Base-by-base conservation (phyloP, 2,888 invertebrate genomes). In the Creontiades dilutus region DNA sequence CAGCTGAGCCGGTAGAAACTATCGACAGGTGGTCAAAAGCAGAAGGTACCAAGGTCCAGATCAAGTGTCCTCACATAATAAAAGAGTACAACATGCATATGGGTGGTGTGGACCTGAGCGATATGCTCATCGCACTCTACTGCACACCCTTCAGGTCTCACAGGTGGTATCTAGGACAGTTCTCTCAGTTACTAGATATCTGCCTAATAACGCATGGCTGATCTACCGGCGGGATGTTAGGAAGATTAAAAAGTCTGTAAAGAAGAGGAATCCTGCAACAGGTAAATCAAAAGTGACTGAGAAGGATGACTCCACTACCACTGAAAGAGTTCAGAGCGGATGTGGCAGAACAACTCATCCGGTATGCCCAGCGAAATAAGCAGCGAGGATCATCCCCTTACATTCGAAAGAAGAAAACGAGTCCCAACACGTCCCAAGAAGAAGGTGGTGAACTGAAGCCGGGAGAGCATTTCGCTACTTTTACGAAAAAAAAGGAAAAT, bases 1-100 rank as follows among this genome's bases (percentile, higher is more conserved):
- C 86, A 76, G 85, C 90, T 12, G 81, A 91, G 19, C 92, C 91
- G 27, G 12, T 90, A 11, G 61, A 27, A 86, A 88, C 12, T 47
- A 89, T 91, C 61, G 88, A 85, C 89, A 84, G 91, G 13, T 91
- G 90, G 88, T 90, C 81, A 16, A 68, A 86, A n/a, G 76, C 48
- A 16, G 89, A 16, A 23, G 5, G 52, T 5, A 46, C 75, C 27
- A 0, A 9, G 27, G 76, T 87, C 0, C 84, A 91, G 13, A 14
- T 87, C 28, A 37, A 19, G 23, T 89, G 84, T 76, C 90, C 90
- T 1, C 46, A 52, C n/a, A 81, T 90, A 1, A 75, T 89, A 9
- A 28, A 52, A 46, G 78, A 84, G 37, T 89, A 89, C 57, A 90
- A 87, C n/a, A 52, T 16, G 9, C 75, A 87, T n/a, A 87, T 87